Conservation (phyloP, 2,888 invertebrate species). For the Drepana falcataria region DNA sequence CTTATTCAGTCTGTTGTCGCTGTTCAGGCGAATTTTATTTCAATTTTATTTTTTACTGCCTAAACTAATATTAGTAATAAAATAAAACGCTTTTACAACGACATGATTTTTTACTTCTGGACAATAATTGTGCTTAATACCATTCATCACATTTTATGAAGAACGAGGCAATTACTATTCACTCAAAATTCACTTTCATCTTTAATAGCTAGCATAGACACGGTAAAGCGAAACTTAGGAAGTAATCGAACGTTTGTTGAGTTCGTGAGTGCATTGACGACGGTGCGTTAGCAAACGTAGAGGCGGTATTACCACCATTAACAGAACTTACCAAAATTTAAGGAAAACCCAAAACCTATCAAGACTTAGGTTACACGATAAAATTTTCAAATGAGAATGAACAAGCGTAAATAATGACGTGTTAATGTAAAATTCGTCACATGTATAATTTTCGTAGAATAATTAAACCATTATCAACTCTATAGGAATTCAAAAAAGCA, state of each 20-base stretch:
- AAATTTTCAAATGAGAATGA: too few species aligned
- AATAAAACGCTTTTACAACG: too few species aligned
- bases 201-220: constrained; percentile 28
- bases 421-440: not conserved
- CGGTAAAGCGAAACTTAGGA: constrained; percentile 48
- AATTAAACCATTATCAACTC: constrained; percentile 1
- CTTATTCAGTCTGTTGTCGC: constrained; percentile 1
- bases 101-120: too few species aligned
- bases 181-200: constrained; percentile 36
- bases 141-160: not conserved
- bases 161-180: constrained; percentile 1
- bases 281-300: constrained; percentile 1
- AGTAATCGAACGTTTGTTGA: constrained; percentile 35
- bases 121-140: too few species aligned
- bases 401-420: not conserved
- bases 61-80: too few species aligned
- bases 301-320: constrained; percentile 14
- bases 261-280: constrained; percentile 36
- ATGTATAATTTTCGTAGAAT: not conserved
- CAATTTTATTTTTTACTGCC: too few species aligned
- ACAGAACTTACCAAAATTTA: not conserved
- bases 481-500: constrained; percentile 7
- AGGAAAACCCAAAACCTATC: not conserved
- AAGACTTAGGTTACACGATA: not conserved
- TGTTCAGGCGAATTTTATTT: too few species aligned